A percentile compares a stretch with the other conserved stretches of the same genome.
These are phyloP conservation scores for Corythoichthys haematopterus DNA, from an alignment of 2,113 vertebrate species.

Conservation along the genomic window DNA sequence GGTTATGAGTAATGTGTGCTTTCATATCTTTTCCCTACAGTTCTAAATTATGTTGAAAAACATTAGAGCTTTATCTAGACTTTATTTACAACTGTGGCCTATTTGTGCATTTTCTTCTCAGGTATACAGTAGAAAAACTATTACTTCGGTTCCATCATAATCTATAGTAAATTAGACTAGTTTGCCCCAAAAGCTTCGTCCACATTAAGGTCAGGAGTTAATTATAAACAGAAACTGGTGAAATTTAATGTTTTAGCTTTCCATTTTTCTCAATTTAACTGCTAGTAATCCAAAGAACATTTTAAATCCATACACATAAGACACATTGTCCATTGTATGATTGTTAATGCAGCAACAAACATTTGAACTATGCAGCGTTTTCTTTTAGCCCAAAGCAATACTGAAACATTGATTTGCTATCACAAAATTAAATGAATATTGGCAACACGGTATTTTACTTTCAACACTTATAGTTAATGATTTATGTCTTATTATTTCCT, in stretches of 20 bases:
- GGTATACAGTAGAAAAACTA: not conserved
- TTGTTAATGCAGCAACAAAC: not conserved
- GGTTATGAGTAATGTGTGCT: not conserved
- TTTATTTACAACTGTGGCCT: not conserved
- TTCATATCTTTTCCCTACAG: not conserved
- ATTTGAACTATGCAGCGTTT: not conserved
- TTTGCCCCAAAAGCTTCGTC: not conserved
- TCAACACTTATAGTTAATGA: slow-evolving; percentile 24
- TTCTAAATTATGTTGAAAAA: not conserved
- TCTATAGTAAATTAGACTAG: not conserved
- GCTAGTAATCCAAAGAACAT: not conserved
- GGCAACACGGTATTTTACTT: slow-evolving; percentile 31
- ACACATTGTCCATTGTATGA: not conserved
- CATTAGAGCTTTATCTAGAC: not conserved
- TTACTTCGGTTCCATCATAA: not conserved
- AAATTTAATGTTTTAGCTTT: not conserved
- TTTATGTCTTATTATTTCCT: not conserved
- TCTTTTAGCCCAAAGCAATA: not conserved
- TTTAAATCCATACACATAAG: not conserved
- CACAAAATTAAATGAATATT: slow-evolving; percentile 53
- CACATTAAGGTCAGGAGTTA: not conserved
- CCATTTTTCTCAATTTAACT: not conserved
- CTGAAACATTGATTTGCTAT: not conserved
- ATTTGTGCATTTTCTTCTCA: too few relatives aligned
- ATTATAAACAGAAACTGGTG: not conserved